Evolutionary conservation across 2,113 vertebrate species (phyloP).

Genomic region (Tachuris rubrigastra): DNA sequence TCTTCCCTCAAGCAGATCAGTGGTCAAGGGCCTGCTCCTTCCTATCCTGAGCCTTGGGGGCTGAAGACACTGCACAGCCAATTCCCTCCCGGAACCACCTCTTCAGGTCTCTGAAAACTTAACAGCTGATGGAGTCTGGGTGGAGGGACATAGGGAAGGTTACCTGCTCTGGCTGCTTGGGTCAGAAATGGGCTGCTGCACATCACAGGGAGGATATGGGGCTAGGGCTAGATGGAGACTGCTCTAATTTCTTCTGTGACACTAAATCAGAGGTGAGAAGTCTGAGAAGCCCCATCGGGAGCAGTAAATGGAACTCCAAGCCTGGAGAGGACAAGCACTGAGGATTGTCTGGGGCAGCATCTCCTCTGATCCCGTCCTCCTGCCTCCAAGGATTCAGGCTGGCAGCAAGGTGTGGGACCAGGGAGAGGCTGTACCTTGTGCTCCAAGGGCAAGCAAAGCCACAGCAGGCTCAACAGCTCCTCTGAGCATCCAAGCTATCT

Average conservation of each 20-base stretch:
- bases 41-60: fast-evolving
- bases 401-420: neutral
- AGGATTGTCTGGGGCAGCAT: neutral
- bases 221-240: neutral
- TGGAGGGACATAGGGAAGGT: neutral
- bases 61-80: neutral
- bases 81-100: neutral
- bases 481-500: fast-evolving
- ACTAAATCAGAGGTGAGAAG: neutral
- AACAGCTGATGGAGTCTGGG: neutral
- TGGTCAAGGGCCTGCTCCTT: neutral
- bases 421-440: neutral
- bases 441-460: neutral
- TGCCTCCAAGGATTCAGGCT: neutral
- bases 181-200: neutral
- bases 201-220: neutral
- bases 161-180: neutral
- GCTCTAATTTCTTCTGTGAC: neutral
- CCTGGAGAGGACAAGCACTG: neutral
- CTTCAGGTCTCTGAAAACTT: neutral
- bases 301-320: neutral
- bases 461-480: neutral
- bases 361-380: neutral
- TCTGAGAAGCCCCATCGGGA: neutral
- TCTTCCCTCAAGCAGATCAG: neutral